Percentiles rank a stretch among this genome's conserved stretches.
Conservation (phyloP, 2,797 vertebrate species). For the Pipistrellus pygmaeus region DNA sequence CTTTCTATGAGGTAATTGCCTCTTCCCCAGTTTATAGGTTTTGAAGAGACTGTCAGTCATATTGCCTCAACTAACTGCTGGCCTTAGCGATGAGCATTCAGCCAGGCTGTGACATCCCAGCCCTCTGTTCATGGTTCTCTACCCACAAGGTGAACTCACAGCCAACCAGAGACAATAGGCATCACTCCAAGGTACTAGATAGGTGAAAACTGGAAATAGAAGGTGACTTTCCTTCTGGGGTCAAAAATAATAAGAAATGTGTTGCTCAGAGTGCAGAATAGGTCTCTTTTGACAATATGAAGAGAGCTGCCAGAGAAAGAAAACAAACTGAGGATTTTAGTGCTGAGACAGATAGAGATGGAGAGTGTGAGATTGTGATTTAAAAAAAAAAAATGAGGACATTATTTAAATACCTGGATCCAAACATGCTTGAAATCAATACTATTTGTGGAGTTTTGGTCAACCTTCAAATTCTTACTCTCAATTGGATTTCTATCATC, state of each 20-base stretch:
- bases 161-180: not conserved
- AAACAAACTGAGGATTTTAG: not conserved
- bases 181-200: not conserved
- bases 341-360: not conserved
- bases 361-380: not conserved
- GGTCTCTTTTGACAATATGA: not conserved
- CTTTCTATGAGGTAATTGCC: not conserved
- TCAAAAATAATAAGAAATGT: not conserved
- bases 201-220: not conserved
- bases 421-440: not conserved
- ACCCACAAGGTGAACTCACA: not conserved
- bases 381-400: not conserved
- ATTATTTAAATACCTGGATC: not conserved
- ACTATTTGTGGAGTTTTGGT: not conserved
- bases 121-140: not conserved
- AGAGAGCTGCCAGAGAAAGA: not conserved
- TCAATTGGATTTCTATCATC: not conserved
- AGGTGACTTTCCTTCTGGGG: not conserved
- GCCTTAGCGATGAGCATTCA: not conserved
- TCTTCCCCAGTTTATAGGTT: not conserved
- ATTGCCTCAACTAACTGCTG: not conserved
- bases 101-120: not conserved
- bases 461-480: not conserved
- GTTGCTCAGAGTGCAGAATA: not conserved
- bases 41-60: not conserved